Conservation (phyloP, 1,140 invertebrate genomes). For the Halyomorpha halys region DNA sequence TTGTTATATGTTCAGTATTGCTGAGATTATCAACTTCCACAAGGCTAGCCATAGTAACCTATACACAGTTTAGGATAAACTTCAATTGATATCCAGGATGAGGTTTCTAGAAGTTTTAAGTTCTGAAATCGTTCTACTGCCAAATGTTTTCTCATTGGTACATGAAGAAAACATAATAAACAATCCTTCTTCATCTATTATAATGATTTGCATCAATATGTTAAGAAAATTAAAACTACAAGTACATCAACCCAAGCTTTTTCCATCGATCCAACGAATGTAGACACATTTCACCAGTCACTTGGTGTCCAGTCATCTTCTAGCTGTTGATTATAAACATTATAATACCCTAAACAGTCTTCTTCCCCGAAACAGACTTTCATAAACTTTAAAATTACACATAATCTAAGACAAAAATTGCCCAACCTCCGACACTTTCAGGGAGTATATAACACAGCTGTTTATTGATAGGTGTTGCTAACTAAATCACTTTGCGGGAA, state of each 20-base stretch:
- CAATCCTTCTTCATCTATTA: not conserved
- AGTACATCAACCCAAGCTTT: not conserved
- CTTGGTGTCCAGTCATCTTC: no score
- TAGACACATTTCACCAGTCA: no score
- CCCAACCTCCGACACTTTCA: no score
- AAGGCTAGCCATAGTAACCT: conserved; percentile 28
- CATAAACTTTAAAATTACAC: no score
- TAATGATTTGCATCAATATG: conserved; percentile 14
- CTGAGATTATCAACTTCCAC: conserved; percentile 33
- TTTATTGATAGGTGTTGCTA: no score
- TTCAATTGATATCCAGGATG: not conserved
- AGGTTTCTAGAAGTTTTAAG: not conserved
- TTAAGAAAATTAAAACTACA: not conserved
- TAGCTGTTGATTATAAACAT: no score
- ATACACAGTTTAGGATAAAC: conserved; percentile 5
- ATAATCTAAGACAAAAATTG: no score
- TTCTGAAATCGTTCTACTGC: not conserved
- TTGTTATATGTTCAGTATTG: conserved; percentile 61
- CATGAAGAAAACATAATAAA: not conserved
- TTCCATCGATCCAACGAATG: conserved; percentile 13
- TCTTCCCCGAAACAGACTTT: no score
- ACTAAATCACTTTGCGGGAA: no score
- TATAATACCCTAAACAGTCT: no score
- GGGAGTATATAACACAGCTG: no score
- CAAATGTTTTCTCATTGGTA: not conserved